phyloP scores from a whole-genome alignment of 2,797 vertebrate genomes.

The Pseudomugil gertrudae region DNA sequence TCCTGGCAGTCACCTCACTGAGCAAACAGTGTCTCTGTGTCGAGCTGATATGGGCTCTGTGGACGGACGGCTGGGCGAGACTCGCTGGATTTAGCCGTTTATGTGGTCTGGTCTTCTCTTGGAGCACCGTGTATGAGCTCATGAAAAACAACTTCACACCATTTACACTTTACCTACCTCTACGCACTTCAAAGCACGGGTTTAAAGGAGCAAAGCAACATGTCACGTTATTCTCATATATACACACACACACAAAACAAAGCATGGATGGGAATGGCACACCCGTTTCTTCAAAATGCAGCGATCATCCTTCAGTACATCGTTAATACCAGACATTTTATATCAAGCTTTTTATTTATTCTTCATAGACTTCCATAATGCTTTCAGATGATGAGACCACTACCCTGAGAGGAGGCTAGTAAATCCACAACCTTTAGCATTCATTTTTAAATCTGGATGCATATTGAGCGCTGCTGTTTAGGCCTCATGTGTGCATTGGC shows the following conservation, averaged over 20 bases:
- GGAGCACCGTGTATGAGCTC: neutral
- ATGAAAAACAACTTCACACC: constrained; percentile 35
- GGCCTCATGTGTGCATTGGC: constrained; percentile 75
- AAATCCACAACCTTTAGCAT: constrained; percentile 77
- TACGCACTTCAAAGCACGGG: constrained; percentile 23
- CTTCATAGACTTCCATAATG: constrained; percentile 76
- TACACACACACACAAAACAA: constrained; percentile 59
- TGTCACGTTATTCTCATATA: constrained; percentile 33
- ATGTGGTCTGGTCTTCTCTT: constrained; percentile 40
- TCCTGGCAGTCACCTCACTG: constrained; percentile 72
- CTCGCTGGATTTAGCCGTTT: constrained; percentile 27
- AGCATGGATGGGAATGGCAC: constrained; percentile 53
- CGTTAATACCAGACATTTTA: constrained; percentile 81
- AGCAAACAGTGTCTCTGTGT: constrained; percentile 73
- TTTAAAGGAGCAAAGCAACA: constrained; percentile 28
- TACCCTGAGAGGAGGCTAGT: constrained; percentile 77
- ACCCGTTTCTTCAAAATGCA: constrained; percentile 69
- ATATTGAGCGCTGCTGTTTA: constrained; percentile 74
- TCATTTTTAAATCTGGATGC: constrained; percentile 71
- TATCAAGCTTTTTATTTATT: constrained; percentile 80
- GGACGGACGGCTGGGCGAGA: constrained; percentile 40
- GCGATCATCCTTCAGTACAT: constrained; percentile 57
- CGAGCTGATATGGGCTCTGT: constrained; percentile 68
- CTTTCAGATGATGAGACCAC: constrained; percentile 77
- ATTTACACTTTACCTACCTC: constrained; percentile 14